A percentile compares a stretch with the other conserved stretches of the same genome.
Evolutionary conservation across 2,113 vertebrate genomes (phyloP).

Genomic region (Gila orcuttii): DNA sequence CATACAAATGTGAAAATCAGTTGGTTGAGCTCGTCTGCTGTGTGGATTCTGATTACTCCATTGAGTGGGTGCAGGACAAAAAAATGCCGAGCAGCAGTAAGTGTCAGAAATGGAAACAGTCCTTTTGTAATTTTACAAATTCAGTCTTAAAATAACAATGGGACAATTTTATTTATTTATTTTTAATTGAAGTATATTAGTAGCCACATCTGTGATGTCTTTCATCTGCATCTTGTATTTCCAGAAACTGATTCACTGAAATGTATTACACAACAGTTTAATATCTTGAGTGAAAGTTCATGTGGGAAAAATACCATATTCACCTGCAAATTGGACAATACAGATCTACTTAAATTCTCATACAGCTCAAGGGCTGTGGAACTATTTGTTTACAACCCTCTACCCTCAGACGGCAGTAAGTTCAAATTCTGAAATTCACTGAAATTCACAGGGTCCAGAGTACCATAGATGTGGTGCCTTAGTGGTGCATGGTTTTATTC

Average conservation of each 20-base stretch:
- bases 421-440: neutral
- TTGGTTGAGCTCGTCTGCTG: neutral
- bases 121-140: neutral
- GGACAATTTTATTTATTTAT: neutral
- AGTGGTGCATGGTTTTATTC: neutral
- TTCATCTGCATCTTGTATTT: neutral
- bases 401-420: neutral
- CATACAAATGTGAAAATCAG: neutral
- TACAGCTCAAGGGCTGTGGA: neutral
- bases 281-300: neutral
- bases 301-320: neutral
- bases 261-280: neutral
- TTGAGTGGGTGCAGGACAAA: neutral
- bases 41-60: neutral
- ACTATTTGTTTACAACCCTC: neutral
- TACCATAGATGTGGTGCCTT: too few relatives aligned
- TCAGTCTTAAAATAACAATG: neutral
- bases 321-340: neutral
- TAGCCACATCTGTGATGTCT: neutral
- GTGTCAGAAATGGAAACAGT: neutral
- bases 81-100: neutral
- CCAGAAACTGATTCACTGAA: neutral
- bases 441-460: neutral
- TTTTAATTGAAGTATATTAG: neutral
- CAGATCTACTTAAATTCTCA: neutral